These are phyloP conservation scores for Salminus brasiliensis DNA, from an alignment of 2,113 vertebrate genomes.

Conservation along the genomic window DNA sequence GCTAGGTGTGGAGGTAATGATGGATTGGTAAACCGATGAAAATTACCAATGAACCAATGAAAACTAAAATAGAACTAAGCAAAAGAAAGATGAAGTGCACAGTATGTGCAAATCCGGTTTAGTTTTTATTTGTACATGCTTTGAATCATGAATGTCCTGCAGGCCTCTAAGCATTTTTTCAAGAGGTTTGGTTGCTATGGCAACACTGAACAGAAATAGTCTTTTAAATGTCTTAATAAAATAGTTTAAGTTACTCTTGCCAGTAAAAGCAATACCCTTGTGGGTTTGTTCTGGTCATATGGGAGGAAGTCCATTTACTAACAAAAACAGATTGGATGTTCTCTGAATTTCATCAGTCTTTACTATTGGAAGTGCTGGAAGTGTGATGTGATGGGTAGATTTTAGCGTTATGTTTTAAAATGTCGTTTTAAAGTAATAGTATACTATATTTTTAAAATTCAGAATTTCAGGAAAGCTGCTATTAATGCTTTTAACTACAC, in stretches of 20 bases:
- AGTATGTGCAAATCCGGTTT: conserved; percentile 18
- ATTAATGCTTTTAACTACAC: no score
- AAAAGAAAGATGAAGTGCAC: neutral
- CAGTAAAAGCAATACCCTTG: conserved; percentile 5
- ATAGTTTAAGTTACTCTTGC: conserved; percentile 52
- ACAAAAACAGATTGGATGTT: neutral
- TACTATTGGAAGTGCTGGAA: no score
- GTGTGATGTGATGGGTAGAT: no score
- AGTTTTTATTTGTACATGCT: conserved; percentile 28
- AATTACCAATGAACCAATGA: neutral
- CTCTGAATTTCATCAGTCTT: no score
- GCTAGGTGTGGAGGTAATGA: neutral
- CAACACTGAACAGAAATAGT: conserved; percentile 31
- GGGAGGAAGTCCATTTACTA: neutral
- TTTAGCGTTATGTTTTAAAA: no score
- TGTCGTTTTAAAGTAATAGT: no score
- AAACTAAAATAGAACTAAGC: neutral
- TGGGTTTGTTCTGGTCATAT: neutral
- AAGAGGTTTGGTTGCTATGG: conserved; percentile 45
- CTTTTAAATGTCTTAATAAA: conserved; percentile 58
- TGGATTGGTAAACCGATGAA: neutral
- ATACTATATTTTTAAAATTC: no score
- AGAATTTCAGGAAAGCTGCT: no score
- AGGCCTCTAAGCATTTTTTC: conserved; percentile 38
- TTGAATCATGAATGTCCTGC: conserved; percentile 46